Percentiles rank a stretch among this genome's conserved stretches.
Conservation (phyloP, 2,113 vertebrate genomes). For the Sminthopsis crassicaudata region DNA sequence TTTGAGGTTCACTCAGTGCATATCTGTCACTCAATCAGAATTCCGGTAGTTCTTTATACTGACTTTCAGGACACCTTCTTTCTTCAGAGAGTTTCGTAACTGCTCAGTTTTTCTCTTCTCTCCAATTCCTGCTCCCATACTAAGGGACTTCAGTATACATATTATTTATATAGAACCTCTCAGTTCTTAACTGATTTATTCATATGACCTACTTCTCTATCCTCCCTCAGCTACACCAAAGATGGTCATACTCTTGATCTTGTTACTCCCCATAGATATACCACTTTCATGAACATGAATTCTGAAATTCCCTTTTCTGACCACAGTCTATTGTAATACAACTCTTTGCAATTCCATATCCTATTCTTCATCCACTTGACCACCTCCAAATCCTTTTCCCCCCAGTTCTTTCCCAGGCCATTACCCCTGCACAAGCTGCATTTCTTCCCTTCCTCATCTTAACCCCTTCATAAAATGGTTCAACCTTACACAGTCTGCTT, state of each 20-base stretch:
- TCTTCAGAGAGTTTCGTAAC: neutral
- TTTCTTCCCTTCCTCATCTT: neutral
- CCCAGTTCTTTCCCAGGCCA: neutral
- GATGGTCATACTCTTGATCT: neutral
- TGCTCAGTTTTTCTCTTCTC: neutral
- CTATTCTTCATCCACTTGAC: neutral
- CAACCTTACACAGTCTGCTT: neutral
- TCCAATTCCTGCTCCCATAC: neutral
- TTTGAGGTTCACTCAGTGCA: neutral
- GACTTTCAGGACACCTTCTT: neutral
- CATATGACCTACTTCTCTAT: neutral
- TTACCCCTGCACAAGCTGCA: neutral
- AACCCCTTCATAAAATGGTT: neutral
- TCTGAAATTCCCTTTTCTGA: neutral
- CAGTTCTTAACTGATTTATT: neutral
- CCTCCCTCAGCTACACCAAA: neutral
- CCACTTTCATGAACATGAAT: neutral
- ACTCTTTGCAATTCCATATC: neutral
- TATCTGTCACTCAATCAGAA: neutral
- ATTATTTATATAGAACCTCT: neutral
- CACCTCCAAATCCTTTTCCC: neutral
- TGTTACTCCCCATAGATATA: neutral
- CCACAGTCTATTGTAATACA: neutral
- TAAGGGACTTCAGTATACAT: neutral
- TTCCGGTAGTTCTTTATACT: neutral